phyloP scores from a whole-genome alignment of 2,797 vertebrate species.

The Pagetopsis macropterus region DNA sequence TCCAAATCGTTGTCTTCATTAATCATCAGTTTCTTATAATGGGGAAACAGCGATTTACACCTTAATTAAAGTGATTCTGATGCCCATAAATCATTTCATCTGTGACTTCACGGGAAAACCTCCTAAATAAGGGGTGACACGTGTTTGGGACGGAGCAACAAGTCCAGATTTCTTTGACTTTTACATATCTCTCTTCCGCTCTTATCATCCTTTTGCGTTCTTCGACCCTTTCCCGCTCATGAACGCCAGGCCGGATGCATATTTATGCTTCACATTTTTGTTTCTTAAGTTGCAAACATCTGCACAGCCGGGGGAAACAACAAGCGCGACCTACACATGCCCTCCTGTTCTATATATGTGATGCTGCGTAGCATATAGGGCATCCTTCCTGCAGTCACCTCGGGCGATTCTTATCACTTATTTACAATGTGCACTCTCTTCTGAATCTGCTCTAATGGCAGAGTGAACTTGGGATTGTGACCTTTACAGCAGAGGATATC shows the following conservation, averaged over 20 bases:
- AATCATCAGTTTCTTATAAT: not conserved
- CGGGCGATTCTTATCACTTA: slow-evolving; percentile 75
- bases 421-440: slow-evolving; percentile 72
- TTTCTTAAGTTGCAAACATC: slow-evolving; percentile 64
- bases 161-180: slow-evolving; percentile 23
- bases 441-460: slow-evolving; percentile 48
- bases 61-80: not conserved
- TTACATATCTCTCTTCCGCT: slow-evolving; percentile 20
- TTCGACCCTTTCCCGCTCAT: slow-evolving; percentile 46
- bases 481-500: slow-evolving; percentile 25
- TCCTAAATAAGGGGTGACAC: not conserved
- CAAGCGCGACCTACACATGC: slow-evolving; percentile 63
- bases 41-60: not conserved
- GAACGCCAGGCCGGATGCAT: not conserved
- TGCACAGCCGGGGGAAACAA: slow-evolving; percentile 49
- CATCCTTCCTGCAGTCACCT: slow-evolving; percentile 55
- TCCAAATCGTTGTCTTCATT: not conserved
- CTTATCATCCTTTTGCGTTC: slow-evolving; percentile 36
- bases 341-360: slow-evolving; percentile 58
- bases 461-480: slow-evolving; percentile 35
- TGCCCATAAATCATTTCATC: not conserved
- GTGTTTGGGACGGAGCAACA: slow-evolving; percentile 9
- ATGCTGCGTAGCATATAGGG: slow-evolving; percentile 64
- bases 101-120: not conserved
- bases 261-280: slow-evolving; percentile 25